These are phyloP conservation scores for Drosophila sulfurigaster DNA, from an alignment of 1,140 invertebrate species.

Conservation along the genomic window DNA sequence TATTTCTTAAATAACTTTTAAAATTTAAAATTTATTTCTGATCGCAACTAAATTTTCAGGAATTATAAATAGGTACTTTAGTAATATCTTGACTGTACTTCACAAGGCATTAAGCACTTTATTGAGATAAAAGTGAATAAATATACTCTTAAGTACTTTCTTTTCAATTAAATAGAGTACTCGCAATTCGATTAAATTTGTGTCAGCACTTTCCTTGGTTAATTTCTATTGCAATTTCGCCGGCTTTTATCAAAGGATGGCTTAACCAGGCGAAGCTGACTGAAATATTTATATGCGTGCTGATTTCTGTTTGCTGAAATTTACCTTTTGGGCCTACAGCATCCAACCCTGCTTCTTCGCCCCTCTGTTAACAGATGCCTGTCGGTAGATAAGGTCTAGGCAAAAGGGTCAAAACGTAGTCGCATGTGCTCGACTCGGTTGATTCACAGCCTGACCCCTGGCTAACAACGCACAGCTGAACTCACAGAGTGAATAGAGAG, in stretches of 20 bases:
- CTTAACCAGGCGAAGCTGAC: constrained; percentile 27
- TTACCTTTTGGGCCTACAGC: constrained; percentile 63
- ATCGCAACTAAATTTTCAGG: no score
- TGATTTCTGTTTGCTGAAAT: constrained; percentile 82
- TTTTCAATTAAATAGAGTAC: not conserved
- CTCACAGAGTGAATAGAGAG: not conserved
- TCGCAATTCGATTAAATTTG: not conserved
- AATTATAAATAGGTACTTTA: no score
- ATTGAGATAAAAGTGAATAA: no score
- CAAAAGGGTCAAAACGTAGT: constrained; percentile 70
- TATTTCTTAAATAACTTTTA: no score
- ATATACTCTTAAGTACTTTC: not conserved
- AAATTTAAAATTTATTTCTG: no score
- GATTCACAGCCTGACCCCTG: constrained; percentile 26
- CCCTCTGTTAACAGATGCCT: constrained; percentile 51
- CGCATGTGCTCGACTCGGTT: constrained; percentile 15
- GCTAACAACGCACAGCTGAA: constrained; percentile 8
- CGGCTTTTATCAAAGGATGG: constrained; percentile 71
- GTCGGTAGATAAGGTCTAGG: constrained; percentile 60
- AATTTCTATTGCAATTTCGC: constrained; percentile 52
- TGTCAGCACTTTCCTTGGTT: constrained; percentile 2
- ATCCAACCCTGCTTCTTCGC: not conserved
- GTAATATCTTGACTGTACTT: no score
- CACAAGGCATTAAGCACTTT: no score
- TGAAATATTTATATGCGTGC: constrained; percentile 81